Evolutionary conservation across 2,888 invertebrate species (phyloP).

Genomic region (Cheilosia vernalis): DNA sequence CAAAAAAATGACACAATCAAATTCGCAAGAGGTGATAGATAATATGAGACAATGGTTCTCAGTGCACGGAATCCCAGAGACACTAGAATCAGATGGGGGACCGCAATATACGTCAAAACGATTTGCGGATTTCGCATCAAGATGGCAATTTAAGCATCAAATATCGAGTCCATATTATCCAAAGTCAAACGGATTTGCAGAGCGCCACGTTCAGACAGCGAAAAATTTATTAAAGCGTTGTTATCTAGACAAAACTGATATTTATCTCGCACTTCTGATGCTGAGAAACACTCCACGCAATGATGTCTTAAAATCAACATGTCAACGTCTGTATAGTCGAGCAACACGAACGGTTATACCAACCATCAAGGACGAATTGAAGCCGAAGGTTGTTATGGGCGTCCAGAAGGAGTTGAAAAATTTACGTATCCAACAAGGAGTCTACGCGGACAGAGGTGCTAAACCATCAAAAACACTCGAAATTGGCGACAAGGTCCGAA

Average conservation of each 20-base stretch:
- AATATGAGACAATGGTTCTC: too few relatives aligned
- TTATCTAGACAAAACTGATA: background rate
- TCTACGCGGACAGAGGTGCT: constrained; percentile 20
- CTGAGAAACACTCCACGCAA: background rate
- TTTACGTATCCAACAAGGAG: constrained; percentile 4
- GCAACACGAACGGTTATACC: constrained; percentile 9
- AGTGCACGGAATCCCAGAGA: too few relatives aligned
- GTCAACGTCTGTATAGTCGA: constrained; percentile 17
- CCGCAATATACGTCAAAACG: background rate
- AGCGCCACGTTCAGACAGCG: background rate
- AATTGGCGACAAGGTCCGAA: constrained; percentile 17
- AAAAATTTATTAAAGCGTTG: too few relatives aligned
- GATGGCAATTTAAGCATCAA: constrained; percentile 20
- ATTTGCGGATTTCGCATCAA: background rate
- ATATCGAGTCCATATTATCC: constrained; percentile 3
- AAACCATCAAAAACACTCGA: constrained; percentile 4
- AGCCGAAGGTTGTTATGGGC: background rate
- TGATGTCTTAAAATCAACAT: constrained; percentile 11
- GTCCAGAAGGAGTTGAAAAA: constrained; percentile 7
- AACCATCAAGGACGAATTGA: background rate
- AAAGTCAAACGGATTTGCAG: background rate
- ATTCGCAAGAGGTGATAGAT: too few relatives aligned
- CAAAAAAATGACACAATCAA: too few relatives aligned
- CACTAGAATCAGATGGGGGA: too few relatives aligned
- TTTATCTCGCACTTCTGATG: background rate